A percentile compares a stretch with the other conserved stretches of the same genome.
Conservation (phyloP, 2,888 invertebrate genomes). For the Nemoura dubitans region DNA sequence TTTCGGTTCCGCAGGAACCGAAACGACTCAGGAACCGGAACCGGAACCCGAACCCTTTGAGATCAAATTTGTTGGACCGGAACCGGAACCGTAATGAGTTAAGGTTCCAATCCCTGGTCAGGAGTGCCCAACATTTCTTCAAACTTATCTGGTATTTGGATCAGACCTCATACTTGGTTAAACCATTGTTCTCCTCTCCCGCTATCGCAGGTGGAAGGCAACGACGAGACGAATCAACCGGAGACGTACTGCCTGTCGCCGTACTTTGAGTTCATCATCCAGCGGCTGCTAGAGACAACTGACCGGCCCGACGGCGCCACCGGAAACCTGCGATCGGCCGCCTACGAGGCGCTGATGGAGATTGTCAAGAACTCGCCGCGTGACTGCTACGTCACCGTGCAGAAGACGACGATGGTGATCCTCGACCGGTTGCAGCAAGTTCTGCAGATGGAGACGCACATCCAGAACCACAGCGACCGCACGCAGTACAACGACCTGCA, state of each 20-base stretch:
- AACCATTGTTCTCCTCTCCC: not conserved
- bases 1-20: too few species aligned
- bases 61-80: too few species aligned
- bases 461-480: conserved; percentile 85
- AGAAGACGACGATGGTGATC: conserved; percentile 96
- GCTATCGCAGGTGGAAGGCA: conserved; percentile 63
- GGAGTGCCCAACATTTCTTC: too few species aligned
- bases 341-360: conserved; percentile 99
- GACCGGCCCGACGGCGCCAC: conserved; percentile 89
- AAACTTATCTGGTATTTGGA: too few species aligned
- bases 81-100: too few species aligned
- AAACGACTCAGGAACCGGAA: too few species aligned
- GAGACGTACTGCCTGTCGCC: conserved; percentile 93
- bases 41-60: too few species aligned
- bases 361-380: conserved; percentile 98
- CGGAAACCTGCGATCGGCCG: conserved; percentile 89
- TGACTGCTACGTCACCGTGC: conserved; percentile 96
- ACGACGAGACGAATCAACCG: conserved; percentile 72
- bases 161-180: too few species aligned
- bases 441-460: conserved; percentile 91
- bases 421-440: conserved; percentile 93
- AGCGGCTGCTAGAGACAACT: conserved; percentile 90
- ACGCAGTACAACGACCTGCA: conserved; percentile 96
- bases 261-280: conserved; percentile 93
- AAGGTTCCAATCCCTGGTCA: too few species aligned